Evolutionary conservation across 2,797 vertebrate species (phyloP).

Genomic region (Onychomys leucogaster): DNA sequence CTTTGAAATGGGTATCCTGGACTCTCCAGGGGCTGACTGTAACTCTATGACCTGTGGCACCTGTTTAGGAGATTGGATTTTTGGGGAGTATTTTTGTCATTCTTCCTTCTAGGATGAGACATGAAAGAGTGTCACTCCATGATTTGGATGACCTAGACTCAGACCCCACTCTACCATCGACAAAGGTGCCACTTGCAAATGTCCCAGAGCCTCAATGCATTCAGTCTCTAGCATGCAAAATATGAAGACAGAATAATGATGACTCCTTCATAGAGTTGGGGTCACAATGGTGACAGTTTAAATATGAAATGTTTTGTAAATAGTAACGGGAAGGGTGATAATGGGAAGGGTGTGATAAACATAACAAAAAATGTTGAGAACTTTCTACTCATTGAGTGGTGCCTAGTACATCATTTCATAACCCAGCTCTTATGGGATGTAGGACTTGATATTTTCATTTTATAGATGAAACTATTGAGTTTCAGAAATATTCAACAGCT

Average conservation of each 20-base stretch:
- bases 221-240: neutral
- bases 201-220: neutral
- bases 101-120: neutral
- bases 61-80: neutral
- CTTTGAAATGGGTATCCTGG: neutral
- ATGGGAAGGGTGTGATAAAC: neutral
- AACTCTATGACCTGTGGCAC: neutral
- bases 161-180: neutral
- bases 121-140: neutral
- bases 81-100: neutral
- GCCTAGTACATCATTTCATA: neutral
- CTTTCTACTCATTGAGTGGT: neutral
- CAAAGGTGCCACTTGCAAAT: neutral
- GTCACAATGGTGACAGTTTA: neutral
- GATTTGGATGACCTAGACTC: neutral
- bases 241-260: neutral
- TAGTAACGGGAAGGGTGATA: neutral
- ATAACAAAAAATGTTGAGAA: neutral
- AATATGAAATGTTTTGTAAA: conserved; percentile 20
- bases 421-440: neutral
- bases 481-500: neutral
- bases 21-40: neutral
- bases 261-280: neutral
- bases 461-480: neutral
- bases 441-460: neutral